Evolutionary conservation across 2,113 vertebrate genomes (phyloP).

Genomic region (Hippocampus comes): DNA sequence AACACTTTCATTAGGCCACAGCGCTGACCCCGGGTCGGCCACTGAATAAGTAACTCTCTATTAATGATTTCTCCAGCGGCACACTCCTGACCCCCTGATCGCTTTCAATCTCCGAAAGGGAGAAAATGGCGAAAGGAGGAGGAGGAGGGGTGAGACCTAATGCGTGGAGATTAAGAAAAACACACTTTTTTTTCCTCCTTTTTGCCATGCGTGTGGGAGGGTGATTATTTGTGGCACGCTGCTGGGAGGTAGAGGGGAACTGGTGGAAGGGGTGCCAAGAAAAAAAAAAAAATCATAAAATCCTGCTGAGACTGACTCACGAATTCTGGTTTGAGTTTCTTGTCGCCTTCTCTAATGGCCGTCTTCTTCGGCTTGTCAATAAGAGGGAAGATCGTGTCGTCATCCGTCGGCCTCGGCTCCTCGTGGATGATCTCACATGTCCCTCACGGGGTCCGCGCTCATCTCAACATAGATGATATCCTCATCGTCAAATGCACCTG

Average conservation of each 20-base stretch:
- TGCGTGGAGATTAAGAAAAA: constrained; percentile 64
- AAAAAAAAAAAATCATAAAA: constrained; percentile 3
- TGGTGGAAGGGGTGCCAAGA: constrained; percentile 47
- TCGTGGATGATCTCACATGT: constrained; percentile 84
- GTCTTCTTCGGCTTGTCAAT: constrained; percentile 96
- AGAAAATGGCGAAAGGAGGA: constrained; percentile 59
- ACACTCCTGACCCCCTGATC: constrained; percentile 72
- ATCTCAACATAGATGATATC: constrained; percentile 97
- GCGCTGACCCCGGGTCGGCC: constrained; percentile 64
- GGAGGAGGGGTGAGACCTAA: constrained; percentile 55
- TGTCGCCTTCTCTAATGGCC: constrained; percentile 86
- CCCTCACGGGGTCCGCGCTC: constrained; percentile 90
- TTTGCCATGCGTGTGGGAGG: constrained; percentile 62
- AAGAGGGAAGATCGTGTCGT: constrained; percentile 88
- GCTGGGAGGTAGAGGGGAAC: constrained; percentile 37
- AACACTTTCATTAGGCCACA: constrained; percentile 78
- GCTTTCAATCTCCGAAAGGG: constrained; percentile 71
- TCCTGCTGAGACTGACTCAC: constrained; percentile 82
- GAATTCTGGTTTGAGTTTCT: constrained; percentile 94
- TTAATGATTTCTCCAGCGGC: constrained; percentile 79
- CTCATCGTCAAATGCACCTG: constrained; percentile 92
- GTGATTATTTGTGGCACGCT: constrained; percentile 71
- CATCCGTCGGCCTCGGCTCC: constrained; percentile 91
- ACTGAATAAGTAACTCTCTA: constrained; percentile 78
- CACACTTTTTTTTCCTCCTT: constrained; percentile 48